Evolutionary conservation across 2,888 invertebrate species (phyloP), one percentile per base, ranked within the genome.

Genomic region (Clitarchus hookeri): DNA sequence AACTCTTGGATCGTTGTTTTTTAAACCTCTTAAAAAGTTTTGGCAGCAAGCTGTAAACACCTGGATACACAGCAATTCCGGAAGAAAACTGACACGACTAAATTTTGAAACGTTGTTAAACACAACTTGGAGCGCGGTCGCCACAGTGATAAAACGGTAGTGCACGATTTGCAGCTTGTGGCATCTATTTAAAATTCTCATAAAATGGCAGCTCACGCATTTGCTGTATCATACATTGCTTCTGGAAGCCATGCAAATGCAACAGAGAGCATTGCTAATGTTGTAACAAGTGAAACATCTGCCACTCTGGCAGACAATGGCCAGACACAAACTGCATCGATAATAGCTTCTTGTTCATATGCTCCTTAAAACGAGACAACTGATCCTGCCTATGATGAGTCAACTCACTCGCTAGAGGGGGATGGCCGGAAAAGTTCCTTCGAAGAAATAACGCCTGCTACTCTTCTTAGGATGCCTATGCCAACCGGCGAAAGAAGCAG

Each of bases 21-120:
- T 90, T 90, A 90, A 89, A 87, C 87, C 89, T 27, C 85, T 90
- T 44, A 90, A 90, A 88, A 85, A 44, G 44, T 84, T 87, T 84
- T 89, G 85, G 86, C 88, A 89, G 36, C 84, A 86, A 84, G 86
- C 86, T 2, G 88, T 88, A 27, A 86, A 85, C 27, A 78, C 54
- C 77, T 89, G 86, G 85, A 78, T 89, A 13, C 87, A 87, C 85
- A 86, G 86, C 26, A 85, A 90, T 84, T 86, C 88, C 83, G 86
- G 84, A 13, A 86, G 89, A 86, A 48, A 16, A 48, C 48, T 48
- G 48, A 48, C 11, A 48, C 8, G 6, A 13, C 36, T 88, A 9
- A 83, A 88, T n/a, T 89, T 88, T 87, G 89, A 88, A 26, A 26
- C 54, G n/a, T 84, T 89, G 44, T 44, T 85, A 13, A 83, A 27